Evolutionary conservation across 2,113 vertebrate species (phyloP).

Genomic region (Tretioscincus oriximinensis): DNA sequence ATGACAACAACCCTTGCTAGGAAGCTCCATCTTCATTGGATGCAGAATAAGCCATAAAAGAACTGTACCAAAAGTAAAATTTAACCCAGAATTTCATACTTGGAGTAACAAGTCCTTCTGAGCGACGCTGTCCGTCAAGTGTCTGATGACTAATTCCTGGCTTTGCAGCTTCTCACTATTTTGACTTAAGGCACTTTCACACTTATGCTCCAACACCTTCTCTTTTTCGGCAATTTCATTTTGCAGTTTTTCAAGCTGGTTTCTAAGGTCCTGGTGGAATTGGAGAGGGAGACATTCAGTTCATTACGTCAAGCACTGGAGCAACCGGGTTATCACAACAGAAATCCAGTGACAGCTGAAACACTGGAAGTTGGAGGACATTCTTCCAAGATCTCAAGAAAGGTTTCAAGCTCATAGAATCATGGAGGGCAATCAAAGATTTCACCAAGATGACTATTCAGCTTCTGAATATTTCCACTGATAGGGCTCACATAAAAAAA

Average conservation of each 20-base stretch:
- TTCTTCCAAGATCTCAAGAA: neutral
- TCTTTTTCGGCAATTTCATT: slow-evolving; percentile 82
- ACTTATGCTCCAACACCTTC: slow-evolving; percentile 77
- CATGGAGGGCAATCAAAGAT: too few relatives aligned
- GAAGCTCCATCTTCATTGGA: too few relatives aligned
- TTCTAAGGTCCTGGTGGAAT: slow-evolving; percentile 81
- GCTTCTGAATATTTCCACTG: too few relatives aligned
- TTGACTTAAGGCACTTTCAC: slow-evolving; percentile 78
- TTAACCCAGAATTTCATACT: slow-evolving; percentile 64
- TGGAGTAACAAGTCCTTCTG: slow-evolving; percentile 85
- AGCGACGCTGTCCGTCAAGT: slow-evolving; percentile 73
- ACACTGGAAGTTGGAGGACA: neutral
- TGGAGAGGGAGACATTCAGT: too few relatives aligned
- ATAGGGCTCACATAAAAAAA: too few relatives aligned
- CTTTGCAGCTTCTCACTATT: slow-evolving; percentile 76
- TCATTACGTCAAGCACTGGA: too few relatives aligned
- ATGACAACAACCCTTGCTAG: too few relatives aligned
- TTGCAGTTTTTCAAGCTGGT: slow-evolving; percentile 87
- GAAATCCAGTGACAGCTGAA: slow-evolving; percentile 14
- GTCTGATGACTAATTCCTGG: slow-evolving; percentile 79
- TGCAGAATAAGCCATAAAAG: too few relatives aligned
- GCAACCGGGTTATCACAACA: too few relatives aligned
- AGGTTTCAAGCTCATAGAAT: too few relatives aligned
- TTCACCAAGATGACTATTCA: too few relatives aligned
- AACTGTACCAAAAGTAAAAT: too few relatives aligned